These are phyloP conservation scores for Liopterus haemorrhoidalis DNA, from an alignment of 2,888 invertebrate genomes.

Conservation along the genomic window DNA sequence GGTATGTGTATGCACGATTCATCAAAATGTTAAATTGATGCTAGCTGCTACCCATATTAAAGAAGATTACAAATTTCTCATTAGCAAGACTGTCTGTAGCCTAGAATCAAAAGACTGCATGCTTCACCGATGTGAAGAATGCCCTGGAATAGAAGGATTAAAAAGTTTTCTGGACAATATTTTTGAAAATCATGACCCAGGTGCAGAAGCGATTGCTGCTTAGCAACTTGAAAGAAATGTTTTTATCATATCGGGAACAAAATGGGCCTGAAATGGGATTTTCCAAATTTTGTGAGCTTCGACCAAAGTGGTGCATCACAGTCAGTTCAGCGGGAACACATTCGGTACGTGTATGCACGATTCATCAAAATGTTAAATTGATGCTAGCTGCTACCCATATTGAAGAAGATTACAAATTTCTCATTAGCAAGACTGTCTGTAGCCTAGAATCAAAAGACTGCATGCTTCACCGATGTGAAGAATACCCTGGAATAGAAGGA, in stretches of 20 bases:
- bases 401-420: conserved; percentile 10
- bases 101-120: conserved; percentile 17
- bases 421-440: conserved; percentile 18
- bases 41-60: conserved; percentile 12
- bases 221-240: conserved; percentile 20
- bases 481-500: not conserved
- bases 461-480: conserved; percentile 9
- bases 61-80: conserved; percentile 10
- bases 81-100: conserved; percentile 19
- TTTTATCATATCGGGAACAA: conserved; percentile 13
- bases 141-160: not conserved
- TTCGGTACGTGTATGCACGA: conserved; percentile 24
- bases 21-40: conserved; percentile 21
- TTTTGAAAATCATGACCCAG: not conserved
- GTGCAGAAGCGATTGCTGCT: conserved; percentile 22
- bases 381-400: conserved; percentile 16
- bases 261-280: conserved; percentile 13
- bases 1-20: conserved; percentile 25
- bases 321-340: conserved; percentile 22
- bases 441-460: conserved; percentile 18
- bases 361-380: conserved; percentile 21
- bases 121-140: conserved; percentile 10
- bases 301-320: conserved; percentile 23
- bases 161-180: not conserved
- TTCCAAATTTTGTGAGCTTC: conserved; percentile 19